Conservation (phyloP, 1,140 invertebrate genomes). For the Meloidogyne floridensis region DNA sequence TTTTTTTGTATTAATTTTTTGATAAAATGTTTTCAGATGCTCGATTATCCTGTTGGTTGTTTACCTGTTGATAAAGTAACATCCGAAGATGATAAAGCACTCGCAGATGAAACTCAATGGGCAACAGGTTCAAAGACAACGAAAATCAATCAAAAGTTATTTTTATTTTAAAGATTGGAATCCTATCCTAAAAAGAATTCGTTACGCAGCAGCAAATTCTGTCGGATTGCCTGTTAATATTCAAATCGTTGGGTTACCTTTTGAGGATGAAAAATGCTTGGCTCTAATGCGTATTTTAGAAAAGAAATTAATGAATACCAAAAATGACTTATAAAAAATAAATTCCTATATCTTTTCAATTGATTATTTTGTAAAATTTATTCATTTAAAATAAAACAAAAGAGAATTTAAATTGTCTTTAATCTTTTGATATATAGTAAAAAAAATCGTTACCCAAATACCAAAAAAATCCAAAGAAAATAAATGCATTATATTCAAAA, state of each 20-base stretch:
- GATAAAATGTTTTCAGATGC: constrained; percentile 23
- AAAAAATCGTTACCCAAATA: too few relatives aligned
- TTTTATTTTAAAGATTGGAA: constrained; percentile 46
- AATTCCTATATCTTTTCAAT: not conserved
- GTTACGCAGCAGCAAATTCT: constrained; percentile 49
- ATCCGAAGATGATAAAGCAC: constrained; percentile 38
- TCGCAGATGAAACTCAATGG: constrained; percentile 46
- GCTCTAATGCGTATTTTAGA: not conserved
- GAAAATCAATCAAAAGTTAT: not conserved
- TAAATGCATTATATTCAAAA: too few relatives aligned
- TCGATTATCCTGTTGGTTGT: constrained; percentile 51
- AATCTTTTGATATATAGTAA: too few relatives aligned
- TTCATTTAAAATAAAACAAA: too few relatives aligned
- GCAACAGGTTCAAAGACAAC: constrained; percentile 35
- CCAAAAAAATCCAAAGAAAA: too few relatives aligned
- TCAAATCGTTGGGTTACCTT: constrained; percentile 59
- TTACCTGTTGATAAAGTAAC: constrained; percentile 42
- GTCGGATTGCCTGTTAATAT: constrained; percentile 49
- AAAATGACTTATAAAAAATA: not conserved
- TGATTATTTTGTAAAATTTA: too few relatives aligned
- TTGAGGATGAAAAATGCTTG: constrained; percentile 58
- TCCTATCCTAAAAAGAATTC: constrained; percentile 53
- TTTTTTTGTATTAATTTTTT: not conserved
- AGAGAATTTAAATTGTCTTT: too few relatives aligned
- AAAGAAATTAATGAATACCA: not conserved